A percentile compares a stretch with the other conserved stretches of the same genome.
These are phyloP conservation scores for Epistrophe eligans DNA, from an alignment of 2,888 invertebrate genomes.

Conservation along the genomic window DNA sequence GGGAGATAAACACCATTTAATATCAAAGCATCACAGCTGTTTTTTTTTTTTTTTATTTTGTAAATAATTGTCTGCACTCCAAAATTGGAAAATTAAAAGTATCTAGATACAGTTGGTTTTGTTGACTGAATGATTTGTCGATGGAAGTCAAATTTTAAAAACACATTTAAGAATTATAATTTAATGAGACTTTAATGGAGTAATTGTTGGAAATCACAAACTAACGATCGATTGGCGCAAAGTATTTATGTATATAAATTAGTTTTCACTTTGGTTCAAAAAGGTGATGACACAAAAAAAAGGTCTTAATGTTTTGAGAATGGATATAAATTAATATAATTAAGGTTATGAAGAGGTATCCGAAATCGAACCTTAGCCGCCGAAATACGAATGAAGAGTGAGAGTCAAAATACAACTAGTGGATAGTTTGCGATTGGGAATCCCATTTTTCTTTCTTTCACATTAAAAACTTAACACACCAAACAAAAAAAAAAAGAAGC, in stretches of 20 bases:
- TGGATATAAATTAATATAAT: conserved; percentile 32
- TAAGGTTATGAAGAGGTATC: conserved; percentile 61
- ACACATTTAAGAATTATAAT: neutral
- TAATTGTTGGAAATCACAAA: conserved; percentile 53
- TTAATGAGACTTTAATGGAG: conserved; percentile 60
- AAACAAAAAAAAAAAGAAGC: conserved; percentile 68
- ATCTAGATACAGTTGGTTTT: conserved; percentile 25
- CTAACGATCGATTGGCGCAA: conserved; percentile 57
- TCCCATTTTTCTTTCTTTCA: conserved; percentile 73
- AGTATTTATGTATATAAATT: neutral
- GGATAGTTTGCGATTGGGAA: conserved; percentile 75
- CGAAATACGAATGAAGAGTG: conserved; percentile 83
- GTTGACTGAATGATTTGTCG: conserved; percentile 36
- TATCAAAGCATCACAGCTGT: conserved; percentile 69
- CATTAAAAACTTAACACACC: conserved; percentile 62
- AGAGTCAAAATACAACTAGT: conserved; percentile 80
- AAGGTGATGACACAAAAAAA: neutral
- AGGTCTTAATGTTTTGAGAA: conserved; percentile 13
- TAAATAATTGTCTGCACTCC: neutral
- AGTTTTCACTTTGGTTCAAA: conserved; percentile 22
- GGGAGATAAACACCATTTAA: conserved; percentile 39
- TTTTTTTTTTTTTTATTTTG: conserved; percentile 29
- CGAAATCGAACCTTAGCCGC: conserved; percentile 83
- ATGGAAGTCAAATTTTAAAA: conserved; percentile 37
- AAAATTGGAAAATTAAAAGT: conserved; percentile 12